These are phyloP conservation scores for Callorhinus ursinus DNA, from an alignment of 2,113 vertebrate genomes.

Conservation along the genomic window DNA sequence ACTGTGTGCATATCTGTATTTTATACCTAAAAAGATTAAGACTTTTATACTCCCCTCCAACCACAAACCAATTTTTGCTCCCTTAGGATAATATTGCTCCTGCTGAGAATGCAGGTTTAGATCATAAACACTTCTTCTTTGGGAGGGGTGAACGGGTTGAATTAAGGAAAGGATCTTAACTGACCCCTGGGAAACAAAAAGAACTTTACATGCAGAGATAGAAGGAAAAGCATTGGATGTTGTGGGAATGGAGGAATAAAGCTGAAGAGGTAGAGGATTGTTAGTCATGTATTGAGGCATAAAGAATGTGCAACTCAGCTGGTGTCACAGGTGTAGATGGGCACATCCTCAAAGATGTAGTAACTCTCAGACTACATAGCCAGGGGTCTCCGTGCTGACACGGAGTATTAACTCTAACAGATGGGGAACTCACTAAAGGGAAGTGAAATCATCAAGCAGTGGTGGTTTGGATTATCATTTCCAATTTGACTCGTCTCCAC, in stretches of 20 bases:
- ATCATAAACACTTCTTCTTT: not conserved
- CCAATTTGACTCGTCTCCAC: not conserved
- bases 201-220: not conserved
- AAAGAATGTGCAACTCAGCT: not conserved
- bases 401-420: not conserved
- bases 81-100: not conserved
- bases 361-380: not conserved
- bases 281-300: not conserved
- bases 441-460: not conserved
- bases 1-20: not conserved
- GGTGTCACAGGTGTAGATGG: no score
- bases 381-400: not conserved
- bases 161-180: not conserved
- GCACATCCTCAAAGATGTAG: not conserved
- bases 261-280: not conserved
- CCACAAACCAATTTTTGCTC: not conserved
- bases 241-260: not conserved
- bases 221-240: not conserved
- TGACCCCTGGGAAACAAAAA: not conserved
- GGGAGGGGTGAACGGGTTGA: not conserved
- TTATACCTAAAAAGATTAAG: not conserved
- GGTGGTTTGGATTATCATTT: not conserved
- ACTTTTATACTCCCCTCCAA: not conserved
- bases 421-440: not conserved
- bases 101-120: not conserved